Evolutionary conservation across 2,888 invertebrate genomes (phyloP).

Genomic region (Malachius bipustulatus): DNA sequence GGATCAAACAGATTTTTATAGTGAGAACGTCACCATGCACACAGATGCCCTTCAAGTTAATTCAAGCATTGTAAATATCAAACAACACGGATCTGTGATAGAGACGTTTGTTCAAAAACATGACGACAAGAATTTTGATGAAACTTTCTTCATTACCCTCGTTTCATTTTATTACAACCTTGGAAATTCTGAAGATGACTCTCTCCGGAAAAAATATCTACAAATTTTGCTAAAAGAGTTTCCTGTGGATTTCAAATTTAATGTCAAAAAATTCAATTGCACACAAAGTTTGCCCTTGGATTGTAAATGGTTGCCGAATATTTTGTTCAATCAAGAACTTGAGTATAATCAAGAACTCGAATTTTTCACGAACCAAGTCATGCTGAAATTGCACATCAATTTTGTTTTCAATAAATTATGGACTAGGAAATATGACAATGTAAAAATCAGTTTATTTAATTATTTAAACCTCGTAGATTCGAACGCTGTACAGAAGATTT

Average conservation of each 20-base stretch:
- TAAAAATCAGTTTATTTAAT: too few relatives aligned
- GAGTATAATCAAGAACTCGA: too few relatives aligned
- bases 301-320: conserved; percentile 30
- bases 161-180: conserved; percentile 36
- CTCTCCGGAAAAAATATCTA: conserved; percentile 27
- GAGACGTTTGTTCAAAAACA: too few relatives aligned
- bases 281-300: conserved; percentile 26
- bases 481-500: too few relatives aligned
- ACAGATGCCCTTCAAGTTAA: conserved; percentile 40
- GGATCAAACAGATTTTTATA: conserved; percentile 22
- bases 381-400: too few relatives aligned
- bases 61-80: conserved; percentile 41
- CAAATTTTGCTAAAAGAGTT: conserved; percentile 9
- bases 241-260: conserved; percentile 5
- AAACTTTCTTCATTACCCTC: conserved; percentile 21
- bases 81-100: conserved; percentile 42
- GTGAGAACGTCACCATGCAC: conserved; percentile 32
- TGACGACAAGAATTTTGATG: conserved; percentile 8
- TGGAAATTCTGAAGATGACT: conserved; percentile 32
- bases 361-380: too few relatives aligned
- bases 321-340: too few relatives aligned
- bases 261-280: not conserved
- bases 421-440: too few relatives aligned
- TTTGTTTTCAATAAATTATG: too few relatives aligned
- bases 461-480: too few relatives aligned